Evolutionary conservation across 2,888 invertebrate genomes (phyloP).

Genomic region (Drosophila prostipennis): DNA sequence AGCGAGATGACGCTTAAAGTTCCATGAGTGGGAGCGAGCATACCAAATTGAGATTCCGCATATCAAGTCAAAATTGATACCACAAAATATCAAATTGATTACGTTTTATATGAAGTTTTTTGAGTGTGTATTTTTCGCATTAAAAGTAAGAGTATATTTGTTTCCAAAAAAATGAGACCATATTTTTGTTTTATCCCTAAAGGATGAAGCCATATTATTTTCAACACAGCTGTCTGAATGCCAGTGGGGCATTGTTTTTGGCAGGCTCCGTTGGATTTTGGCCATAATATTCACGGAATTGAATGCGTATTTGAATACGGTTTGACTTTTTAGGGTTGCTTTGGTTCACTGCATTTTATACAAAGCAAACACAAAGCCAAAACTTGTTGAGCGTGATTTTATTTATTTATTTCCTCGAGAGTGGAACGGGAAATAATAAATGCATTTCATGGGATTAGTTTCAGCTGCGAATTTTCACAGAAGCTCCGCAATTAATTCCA

Average conservation of each 20-base stretch:
- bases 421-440: conserved; percentile 5
- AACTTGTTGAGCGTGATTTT: conserved; percentile 29
- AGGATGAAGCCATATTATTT: not conserved
- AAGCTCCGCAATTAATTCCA: not conserved
- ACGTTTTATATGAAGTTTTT: too few species aligned
- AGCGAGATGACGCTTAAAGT: too few species aligned
- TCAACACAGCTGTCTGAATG: not conserved
- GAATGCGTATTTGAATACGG: not conserved
- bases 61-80: too few species aligned
- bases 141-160: too few species aligned
- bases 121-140: too few species aligned
- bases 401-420: not conserved
- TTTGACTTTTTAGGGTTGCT: conserved; percentile 19
- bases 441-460: conserved; percentile 7
- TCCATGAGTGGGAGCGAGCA: too few species aligned
- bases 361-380: conserved; percentile 16
- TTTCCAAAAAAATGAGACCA: too few species aligned
- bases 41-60: too few species aligned
- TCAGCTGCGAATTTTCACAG: conserved; percentile 4
- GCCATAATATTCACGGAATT: conserved; percentile 7
- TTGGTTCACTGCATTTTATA: conserved; percentile 3
- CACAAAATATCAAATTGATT: too few species aligned
- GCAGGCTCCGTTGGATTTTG: conserved; percentile 9
- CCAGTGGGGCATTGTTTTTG: conserved; percentile 20
- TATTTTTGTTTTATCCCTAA: too few species aligned